Conservation (phyloP, 2,113 vertebrate species). For the Mirounga angustirostris region DNA sequence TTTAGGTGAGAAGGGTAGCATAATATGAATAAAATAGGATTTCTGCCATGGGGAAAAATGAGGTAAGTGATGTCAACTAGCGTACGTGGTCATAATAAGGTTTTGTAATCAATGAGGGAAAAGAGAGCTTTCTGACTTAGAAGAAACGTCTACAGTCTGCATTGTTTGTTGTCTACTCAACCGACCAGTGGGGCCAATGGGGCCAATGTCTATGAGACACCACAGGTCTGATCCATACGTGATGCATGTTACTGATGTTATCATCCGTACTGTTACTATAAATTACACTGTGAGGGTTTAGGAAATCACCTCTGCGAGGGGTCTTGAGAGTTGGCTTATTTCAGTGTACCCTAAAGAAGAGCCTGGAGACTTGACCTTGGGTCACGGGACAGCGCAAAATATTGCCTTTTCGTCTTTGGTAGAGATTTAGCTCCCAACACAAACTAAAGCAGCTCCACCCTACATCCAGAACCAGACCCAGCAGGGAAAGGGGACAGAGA, state of each 20-base stretch:
- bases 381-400: accelerated
- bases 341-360: background rate
- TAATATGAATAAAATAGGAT: background rate
- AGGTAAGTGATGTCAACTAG: no score
- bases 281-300: background rate
- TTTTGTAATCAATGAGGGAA: background rate
- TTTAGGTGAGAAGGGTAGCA: accelerated
- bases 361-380: background rate
- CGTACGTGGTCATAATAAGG: no score
- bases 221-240: no score
- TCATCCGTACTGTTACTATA: background rate
- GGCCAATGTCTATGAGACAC: accelerated
- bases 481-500: accelerated
- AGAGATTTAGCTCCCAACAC: background rate
- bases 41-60: background rate
- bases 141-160: background rate
- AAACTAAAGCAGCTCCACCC: background rate
- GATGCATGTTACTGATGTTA: accelerated
- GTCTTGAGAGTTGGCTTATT: background rate
- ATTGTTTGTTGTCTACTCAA: background rate
- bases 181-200: accelerated
- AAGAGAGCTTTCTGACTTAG: background rate
- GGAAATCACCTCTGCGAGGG: no score
- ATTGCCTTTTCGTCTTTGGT: background rate
- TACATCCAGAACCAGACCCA: accelerated